Evolutionary conservation across 2,888 invertebrate species (phyloP).

Genomic region (Ischnura elegans): DNA sequence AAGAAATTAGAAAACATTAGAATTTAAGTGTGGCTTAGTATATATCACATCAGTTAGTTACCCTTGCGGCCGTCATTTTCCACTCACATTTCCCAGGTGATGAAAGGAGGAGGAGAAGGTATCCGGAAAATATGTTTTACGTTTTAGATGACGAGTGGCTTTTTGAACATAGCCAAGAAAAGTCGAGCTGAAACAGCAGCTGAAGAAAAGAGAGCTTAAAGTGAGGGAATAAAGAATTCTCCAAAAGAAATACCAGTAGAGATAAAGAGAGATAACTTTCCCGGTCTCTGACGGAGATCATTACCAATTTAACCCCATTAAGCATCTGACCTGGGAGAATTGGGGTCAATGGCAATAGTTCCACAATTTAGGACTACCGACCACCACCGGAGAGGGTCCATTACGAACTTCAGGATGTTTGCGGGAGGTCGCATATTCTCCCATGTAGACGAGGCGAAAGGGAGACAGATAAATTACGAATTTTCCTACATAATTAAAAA

Average conservation of each 20-base stretch:
- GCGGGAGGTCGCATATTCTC: background rate
- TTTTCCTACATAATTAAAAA: too few species aligned
- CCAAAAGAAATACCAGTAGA: background rate
- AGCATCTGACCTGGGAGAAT: background rate
- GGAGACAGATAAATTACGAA: too few species aligned
- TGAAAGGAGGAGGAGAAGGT: too few species aligned
- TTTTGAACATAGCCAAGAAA: background rate
- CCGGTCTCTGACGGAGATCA: background rate
- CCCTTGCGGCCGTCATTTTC: too few species aligned
- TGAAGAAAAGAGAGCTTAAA: background rate
- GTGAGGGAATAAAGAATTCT: background rate
- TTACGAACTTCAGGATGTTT: background rate
- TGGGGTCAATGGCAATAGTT: slow-evolving; percentile 15
- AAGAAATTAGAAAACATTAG: too few species aligned
- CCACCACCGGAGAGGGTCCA: background rate
- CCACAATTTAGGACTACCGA: background rate
- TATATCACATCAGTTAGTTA: too few species aligned
- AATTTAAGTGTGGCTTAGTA: too few species aligned
- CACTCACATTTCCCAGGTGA: too few species aligned
- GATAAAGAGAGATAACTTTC: background rate
- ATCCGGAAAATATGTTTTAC: too few species aligned
- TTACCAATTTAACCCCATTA: slow-evolving; percentile 21
- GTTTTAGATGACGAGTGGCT: too few species aligned
- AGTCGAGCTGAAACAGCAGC: background rate
- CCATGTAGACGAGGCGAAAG: background rate